These are phyloP conservation scores for Epinotia demarniana DNA, from an alignment of 2,888 invertebrate species.

Conservation along the genomic window DNA sequence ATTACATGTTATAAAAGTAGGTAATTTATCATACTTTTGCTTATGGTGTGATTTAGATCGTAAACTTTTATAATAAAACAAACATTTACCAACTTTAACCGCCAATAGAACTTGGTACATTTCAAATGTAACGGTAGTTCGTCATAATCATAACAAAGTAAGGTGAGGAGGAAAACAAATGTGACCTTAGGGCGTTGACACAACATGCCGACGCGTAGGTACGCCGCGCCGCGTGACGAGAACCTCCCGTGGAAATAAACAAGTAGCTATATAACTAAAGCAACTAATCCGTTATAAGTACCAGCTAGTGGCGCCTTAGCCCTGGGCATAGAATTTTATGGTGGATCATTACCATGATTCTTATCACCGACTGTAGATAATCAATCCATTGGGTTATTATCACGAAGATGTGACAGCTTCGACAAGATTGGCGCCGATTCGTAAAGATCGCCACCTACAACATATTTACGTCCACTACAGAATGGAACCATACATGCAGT, in stretches of 20 bases:
- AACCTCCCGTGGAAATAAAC: conserved; percentile 12
- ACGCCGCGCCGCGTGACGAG: conserved; percentile 44
- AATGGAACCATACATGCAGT: too few species aligned
- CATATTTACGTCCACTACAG: too few species aligned
- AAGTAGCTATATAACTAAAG: conserved; percentile 1
- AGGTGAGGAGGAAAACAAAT: conserved; percentile 34
- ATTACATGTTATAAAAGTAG: background rate
- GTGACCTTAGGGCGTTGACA: conserved; percentile 63
- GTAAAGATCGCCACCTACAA: too few species aligned
- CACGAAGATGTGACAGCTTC: background rate
- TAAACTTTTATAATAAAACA: background rate
- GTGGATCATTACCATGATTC: background rate
- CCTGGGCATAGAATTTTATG: background rate
- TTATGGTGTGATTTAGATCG: too few species aligned
- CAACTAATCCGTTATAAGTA: conserved; percentile 13
- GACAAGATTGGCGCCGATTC: too few species aligned
- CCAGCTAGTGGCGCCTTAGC: background rate
- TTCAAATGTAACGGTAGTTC: conserved; percentile 26
- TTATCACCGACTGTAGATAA: background rate
- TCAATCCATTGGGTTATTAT: background rate
- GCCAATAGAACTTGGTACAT: background rate
- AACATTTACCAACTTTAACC: background rate
- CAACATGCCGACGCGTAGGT: conserved; percentile 69
- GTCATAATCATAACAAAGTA: conserved; percentile 9
- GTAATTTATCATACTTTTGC: too few species aligned